Conservation (phyloP, 2,797 vertebrate genomes). For the Dermochelys coriacea region DNA sequence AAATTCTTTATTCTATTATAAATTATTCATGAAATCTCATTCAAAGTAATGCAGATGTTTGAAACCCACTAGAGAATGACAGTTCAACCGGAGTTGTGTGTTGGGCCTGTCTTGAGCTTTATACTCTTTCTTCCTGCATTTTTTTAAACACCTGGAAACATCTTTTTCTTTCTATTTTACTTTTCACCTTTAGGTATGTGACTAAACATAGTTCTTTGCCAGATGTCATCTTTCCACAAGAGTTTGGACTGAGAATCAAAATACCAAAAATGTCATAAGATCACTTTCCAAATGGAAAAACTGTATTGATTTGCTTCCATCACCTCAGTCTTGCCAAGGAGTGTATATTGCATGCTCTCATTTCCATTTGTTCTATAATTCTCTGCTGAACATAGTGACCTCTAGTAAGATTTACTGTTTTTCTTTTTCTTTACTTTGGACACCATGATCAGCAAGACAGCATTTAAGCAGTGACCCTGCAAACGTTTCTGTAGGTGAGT, state of each 20-base stretch:
- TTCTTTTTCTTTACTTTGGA: neutral
- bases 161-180: slow-evolving; percentile 75
- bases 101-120: slow-evolving; percentile 67
- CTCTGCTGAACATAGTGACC: slow-evolving; percentile 63
- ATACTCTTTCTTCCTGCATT: slow-evolving; percentile 50
- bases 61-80: slow-evolving; percentile 76
- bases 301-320: slow-evolving; percentile 62
- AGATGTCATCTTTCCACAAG: slow-evolving; percentile 75
- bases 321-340: slow-evolving; percentile 11
- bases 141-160: slow-evolving; percentile 75
- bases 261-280: slow-evolving; percentile 76
- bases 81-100: slow-evolving; percentile 66
- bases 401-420: slow-evolving; percentile 16
- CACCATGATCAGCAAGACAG: neutral
- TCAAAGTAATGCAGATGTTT: slow-evolving; percentile 82
- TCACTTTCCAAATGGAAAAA: slow-evolving; percentile 77
- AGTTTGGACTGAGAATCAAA: slow-evolving; percentile 79
- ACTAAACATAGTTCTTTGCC: slow-evolving; percentile 69
- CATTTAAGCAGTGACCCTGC: neutral
- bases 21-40: slow-evolving; percentile 79
- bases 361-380: slow-evolving; percentile 53
- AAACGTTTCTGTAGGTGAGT: neutral
- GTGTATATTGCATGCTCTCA: slow-evolving; percentile 50
- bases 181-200: slow-evolving; percentile 76
- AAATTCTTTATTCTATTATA: slow-evolving; percentile 68